Base-by-base conservation (phyloP, 2,888 invertebrate species). In the Apotomis betuletana region DNA sequence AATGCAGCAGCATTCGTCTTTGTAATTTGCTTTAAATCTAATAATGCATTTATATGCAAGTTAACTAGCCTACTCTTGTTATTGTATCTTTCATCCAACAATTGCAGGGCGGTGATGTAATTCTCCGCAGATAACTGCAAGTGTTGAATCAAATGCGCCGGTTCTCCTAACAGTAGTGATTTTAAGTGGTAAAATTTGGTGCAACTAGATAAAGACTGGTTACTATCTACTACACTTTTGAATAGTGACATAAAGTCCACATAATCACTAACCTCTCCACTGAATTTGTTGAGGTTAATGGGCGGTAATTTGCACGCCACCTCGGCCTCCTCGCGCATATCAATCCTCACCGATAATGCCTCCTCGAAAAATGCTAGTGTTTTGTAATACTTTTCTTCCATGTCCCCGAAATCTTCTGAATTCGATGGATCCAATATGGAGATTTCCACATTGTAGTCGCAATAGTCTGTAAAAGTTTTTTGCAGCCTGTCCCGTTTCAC, bases 181-280 rank as follows among this genome's bases (percentile, higher is more conserved):
- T 52, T 52, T 13, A 52, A 52, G 13, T 52, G 52, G 5, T 52
- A 52, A 52, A 52, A 52, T 13, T 52, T 52, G 52, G 52, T 52
- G 5, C 52, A 13, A n/a, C 13, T 13, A 5, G n/a, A 13, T 13
- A 52, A 13, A n/a, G 52, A 5, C 5, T 5, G n/a, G 13, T 52
- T 52, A n/a, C 5, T 52, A 13, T 52, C 52, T n/a, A 52, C 13
- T 5, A 52, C 52, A 52, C 52, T 52, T 13, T 52, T 13, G 13
- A 52, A 52, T 13, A 52, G 13, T 3, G 6, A n/a, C 6, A 52
- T 52, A 13, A 52, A 52, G 13, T 52, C 13, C 13, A 52, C 3
- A n/a, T 52, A 52, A n/a, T 13, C 6, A 13, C 52, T 52, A n/a
- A 52, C 52, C 52, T 52, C 52, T 13, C 52, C 52, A n/a, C 13